Percentiles rank a stretch among this genome's conserved stretches.
Evolutionary conservation across 2,113 vertebrate species (phyloP).

Genomic region (Aphelocoma coerulescens): DNA sequence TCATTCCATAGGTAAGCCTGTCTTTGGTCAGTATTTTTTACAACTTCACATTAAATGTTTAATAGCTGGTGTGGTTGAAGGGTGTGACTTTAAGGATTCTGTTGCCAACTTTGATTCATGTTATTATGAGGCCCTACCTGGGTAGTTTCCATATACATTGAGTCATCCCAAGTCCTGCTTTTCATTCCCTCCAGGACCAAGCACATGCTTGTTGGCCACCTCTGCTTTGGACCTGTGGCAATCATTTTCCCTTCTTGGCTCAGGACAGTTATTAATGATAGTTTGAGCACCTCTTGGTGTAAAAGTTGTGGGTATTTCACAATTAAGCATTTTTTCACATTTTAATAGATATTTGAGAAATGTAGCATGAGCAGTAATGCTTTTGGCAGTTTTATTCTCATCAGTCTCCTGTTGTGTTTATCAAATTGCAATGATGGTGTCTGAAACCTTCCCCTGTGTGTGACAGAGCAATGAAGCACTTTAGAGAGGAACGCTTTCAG

Average conservation of each 20-base stretch:
- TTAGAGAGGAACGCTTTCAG: not conserved
- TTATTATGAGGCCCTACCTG: not conserved
- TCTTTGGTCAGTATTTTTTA: not conserved
- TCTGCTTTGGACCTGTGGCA: not conserved
- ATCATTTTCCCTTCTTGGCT: not conserved
- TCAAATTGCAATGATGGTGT: not conserved
- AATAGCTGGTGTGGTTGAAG: not conserved
- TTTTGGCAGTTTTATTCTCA: not conserved
- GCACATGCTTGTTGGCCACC: not conserved
- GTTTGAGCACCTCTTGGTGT: not conserved
- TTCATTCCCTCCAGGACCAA: rapidly evolving
- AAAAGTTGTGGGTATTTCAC: not conserved
- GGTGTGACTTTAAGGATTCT: not conserved
- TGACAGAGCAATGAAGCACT: not conserved
- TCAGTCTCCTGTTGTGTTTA: not conserved
- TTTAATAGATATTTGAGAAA: not conserved
- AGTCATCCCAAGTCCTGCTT: not conserved
- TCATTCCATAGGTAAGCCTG: not conserved
- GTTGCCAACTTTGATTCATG: not conserved
- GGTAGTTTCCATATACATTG: not conserved
- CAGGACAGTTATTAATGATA: not conserved
- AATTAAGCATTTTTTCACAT: not conserved
- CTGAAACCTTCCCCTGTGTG: not conserved
- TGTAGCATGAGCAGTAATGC: not conserved
- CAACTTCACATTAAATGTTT: not conserved